Percentiles rank a stretch among this genome's conserved stretches.
Evolutionary conservation across 2,888 invertebrate genomes (phyloP).

Genomic region (Fragum sueziense): DNA sequence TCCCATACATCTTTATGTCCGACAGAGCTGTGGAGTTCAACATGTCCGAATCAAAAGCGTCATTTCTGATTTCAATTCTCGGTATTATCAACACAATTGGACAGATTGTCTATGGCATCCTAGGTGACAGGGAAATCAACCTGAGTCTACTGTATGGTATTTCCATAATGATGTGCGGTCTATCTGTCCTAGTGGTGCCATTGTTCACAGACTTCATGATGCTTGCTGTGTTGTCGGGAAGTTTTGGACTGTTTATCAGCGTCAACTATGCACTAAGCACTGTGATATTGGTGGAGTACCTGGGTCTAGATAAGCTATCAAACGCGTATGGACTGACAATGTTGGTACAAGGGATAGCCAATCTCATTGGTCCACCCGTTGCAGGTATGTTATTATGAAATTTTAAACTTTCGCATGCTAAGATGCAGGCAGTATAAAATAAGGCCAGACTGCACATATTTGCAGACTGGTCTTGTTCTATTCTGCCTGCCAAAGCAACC

Average conservation of each 20-base stretch:
- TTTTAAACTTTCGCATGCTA: no score
- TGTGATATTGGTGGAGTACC: slow-evolving; percentile 93
- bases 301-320: slow-evolving; percentile 94
- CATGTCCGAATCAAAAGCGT: slow-evolving; percentile 80
- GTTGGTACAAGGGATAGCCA: slow-evolving; percentile 94
- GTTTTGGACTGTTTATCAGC: slow-evolving; percentile 93
- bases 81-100: slow-evolving; percentile 92
- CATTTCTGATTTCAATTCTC: slow-evolving; percentile 91
- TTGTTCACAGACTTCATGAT: slow-evolving; percentile 66
- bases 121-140: slow-evolving; percentile 93
- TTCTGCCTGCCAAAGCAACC: no score
- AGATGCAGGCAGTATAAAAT: no score
- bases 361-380: slow-evolving; percentile 88
- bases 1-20: slow-evolving; percentile 96
- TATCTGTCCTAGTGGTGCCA: slow-evolving; percentile 77
- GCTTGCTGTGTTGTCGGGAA: slow-evolving; percentile 69
- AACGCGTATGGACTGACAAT: slow-evolving; percentile 94
- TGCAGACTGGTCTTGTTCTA: no score
- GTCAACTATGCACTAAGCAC: slow-evolving; percentile 94
- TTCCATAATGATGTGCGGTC: slow-evolving; percentile 86
- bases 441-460: no score
- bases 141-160: slow-evolving; percentile 91
- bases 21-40: slow-evolving; percentile 89
- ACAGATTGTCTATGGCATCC: slow-evolving; percentile 88
- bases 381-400: slow-evolving; percentile 92